Percentiles rank a stretch among this genome's conserved stretches.
Evolutionary conservation across 2,113 vertebrate genomes (phyloP).

Genomic region (Quiscalus mexicanus): DNA sequence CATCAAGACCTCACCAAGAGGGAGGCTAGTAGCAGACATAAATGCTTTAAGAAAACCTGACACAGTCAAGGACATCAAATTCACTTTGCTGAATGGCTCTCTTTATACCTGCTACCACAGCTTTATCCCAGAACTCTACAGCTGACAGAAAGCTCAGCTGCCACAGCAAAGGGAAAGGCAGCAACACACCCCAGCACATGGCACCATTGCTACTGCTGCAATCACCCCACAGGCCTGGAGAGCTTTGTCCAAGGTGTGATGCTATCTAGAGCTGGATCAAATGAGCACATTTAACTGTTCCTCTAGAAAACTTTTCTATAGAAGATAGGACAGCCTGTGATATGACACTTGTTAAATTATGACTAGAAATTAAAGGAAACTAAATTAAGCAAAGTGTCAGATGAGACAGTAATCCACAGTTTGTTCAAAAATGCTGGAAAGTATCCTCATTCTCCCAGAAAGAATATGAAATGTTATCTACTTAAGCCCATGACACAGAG

Average conservation of each 20-base stretch:
- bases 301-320: background rate
- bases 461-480: background rate
- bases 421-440: background rate
- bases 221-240: background rate
- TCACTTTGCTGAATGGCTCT: background rate
- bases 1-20: background rate
- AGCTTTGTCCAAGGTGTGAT: background rate
- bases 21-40: background rate
- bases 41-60: background rate
- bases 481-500: background rate
- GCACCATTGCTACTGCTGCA: background rate
- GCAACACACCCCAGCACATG: background rate
- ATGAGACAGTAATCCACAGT: background rate
- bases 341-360: background rate
- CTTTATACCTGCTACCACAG: background rate
- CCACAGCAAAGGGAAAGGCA: background rate
- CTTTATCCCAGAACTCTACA: background rate
- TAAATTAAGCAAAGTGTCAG: background rate
- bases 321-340: background rate
- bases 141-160: background rate
- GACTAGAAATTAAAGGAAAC: background rate
- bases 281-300: background rate
- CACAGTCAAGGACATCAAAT: background rate
- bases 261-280: background rate
- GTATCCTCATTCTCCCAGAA: background rate